Evolutionary conservation across 2,888 invertebrate species (phyloP).

Genomic region (Dasypolia templi): DNA sequence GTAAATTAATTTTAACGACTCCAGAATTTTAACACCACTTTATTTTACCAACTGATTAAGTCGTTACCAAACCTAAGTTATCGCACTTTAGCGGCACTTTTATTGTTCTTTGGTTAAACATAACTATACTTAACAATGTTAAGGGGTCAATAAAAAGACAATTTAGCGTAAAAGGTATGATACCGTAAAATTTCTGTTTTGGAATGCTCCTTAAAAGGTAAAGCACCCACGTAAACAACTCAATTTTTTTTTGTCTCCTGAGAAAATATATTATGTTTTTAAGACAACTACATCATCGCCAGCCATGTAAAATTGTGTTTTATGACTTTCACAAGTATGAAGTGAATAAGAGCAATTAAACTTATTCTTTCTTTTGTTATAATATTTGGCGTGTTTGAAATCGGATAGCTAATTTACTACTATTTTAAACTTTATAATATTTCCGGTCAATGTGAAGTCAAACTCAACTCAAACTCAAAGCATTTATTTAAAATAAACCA

Average conservation of each 20-base stretch:
- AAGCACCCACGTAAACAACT: constrained; percentile 52
- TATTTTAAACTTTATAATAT: not conserved
- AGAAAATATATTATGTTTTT: constrained; percentile 17
- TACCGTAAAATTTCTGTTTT: constrained; percentile 68
- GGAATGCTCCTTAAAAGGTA: constrained; percentile 47
- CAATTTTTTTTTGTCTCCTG: constrained; percentile 17
- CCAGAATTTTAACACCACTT: constrained; percentile 10
- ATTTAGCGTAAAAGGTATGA: constrained; percentile 60
- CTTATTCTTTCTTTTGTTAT: not conserved
- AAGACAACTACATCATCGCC: constrained; percentile 24
- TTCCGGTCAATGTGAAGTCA: not conserved
- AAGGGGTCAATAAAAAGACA: constrained; percentile 49
- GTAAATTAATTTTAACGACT: constrained; percentile 7
- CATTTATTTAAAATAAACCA: too few relatives aligned
- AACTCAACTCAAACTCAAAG: too few relatives aligned
- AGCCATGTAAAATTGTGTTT: constrained; percentile 24
- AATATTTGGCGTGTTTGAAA: not conserved
- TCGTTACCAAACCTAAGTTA: not conserved
- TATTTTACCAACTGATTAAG: constrained; percentile 16
- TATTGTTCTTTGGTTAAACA: constrained; percentile 30
- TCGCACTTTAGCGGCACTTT: constrained; percentile 29
- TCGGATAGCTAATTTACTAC: not conserved
- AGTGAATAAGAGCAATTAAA: not conserved
- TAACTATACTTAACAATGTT: constrained; percentile 22
- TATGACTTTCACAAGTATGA: constrained; percentile 27